These are phyloP conservation scores for Drosophila arawakana DNA, from an alignment of 1,140 invertebrate genomes.

Conservation along the genomic window DNA sequence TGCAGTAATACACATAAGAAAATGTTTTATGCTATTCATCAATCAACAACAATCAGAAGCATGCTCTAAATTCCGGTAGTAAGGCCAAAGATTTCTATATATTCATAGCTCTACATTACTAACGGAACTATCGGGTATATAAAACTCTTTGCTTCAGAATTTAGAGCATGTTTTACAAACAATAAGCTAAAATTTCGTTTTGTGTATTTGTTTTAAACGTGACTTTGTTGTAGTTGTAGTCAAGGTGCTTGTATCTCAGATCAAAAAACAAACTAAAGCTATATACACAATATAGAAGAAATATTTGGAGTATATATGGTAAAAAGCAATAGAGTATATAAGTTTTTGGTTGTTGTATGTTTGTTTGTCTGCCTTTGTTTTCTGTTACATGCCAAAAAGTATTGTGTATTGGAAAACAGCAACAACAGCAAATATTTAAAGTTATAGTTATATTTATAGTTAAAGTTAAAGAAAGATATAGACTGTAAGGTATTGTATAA, in stretches of 20 bases:
- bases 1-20: conserved; percentile 35
- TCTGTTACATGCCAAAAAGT: conserved; percentile 46
- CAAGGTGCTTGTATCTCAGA: conserved; percentile 43
- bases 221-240: conserved; percentile 5
- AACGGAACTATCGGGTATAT: neutral
- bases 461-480: conserved; percentile 13
- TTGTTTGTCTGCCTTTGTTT: conserved; percentile 29
- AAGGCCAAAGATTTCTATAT: neutral
- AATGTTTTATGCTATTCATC: conserved; percentile 49
- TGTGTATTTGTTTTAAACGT: conserved; percentile 11
- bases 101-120: neutral
- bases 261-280: conserved; percentile 42
- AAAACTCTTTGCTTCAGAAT: conserved; percentile 10
- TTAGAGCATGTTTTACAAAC: conserved; percentile 44
- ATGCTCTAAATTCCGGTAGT: conserved; percentile 51
- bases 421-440: conserved; percentile 3
- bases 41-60: conserved; percentile 40
- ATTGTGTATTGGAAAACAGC: neutral
- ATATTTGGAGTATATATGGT: conserved; percentile 7
- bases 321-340: conserved; percentile 40
- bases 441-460: conserved; percentile 4
- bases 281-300: conserved; percentile 31
- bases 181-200: conserved; percentile 42
- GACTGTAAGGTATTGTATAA: conserved; percentile 3
- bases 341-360: neutral